Evolutionary conservation across 2,888 invertebrate species (phyloP), one percentile per base, ranked within the genome.

Genomic region (Meiosimyza platycephala): DNA sequence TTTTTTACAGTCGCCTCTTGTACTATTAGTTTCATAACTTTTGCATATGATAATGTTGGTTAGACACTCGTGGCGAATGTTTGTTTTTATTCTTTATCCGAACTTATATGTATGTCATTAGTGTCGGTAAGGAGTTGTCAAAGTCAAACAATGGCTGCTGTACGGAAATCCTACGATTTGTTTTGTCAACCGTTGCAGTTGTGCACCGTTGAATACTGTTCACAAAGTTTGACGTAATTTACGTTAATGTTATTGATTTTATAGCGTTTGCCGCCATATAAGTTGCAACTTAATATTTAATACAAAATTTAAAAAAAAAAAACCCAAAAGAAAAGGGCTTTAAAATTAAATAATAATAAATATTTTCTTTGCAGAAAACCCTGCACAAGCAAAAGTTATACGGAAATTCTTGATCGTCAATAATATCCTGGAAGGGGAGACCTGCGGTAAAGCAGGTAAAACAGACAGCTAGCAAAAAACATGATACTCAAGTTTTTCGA

Each of bases 211-310:
- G 51, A 64, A 63, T 22, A 22, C 6, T 50, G 50, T 16, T 47
- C 4, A 15, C 15, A 64, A 64, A 51, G 51, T 64, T 64, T 51
- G 51, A 12, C n/a, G 18, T 51, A 64, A 22, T 64, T 64, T 22
- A 64, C 64, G 51, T 64, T 13, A 50, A 64, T 64, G 15, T 64
- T 64, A 51, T 64, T 51, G 64, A 51, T 50, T 51, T 64, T 51
- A 64, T 64, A 54, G 16, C 16, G 7, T 54, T 54, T 54, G 54
- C 12, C 54, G 16, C 16, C 54, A 16, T 7, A 54, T 16, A 54
- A 54, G 54, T 16, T 16, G 18, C 18, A 22, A 5, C 2, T 57
- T 3, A 5, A 22, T 6, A 13, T 40, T 40, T 6, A 6, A 40
- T 9, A 40, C 2, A 28, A 28, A 4, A 28, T 28, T 28, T 28